Conservation (phyloP, 1,140 invertebrate species). For the Apis cerana region DNA sequence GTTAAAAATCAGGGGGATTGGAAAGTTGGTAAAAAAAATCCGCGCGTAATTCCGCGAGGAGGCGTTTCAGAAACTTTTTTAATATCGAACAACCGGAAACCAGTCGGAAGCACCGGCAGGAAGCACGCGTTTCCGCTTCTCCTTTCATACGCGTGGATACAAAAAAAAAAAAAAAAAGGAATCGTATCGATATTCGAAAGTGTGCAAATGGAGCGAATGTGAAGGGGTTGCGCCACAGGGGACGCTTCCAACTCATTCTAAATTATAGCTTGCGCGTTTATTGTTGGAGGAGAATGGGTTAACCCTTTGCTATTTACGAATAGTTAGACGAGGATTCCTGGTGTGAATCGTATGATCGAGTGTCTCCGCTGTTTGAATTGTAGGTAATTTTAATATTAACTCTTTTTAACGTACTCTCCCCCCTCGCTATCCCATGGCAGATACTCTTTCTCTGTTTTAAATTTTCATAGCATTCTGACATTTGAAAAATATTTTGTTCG, state of each 20-base stretch:
- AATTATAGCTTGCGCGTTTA: conserved; percentile 1
- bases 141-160: neutral
- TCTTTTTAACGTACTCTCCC: too few species aligned
- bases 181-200: conserved; percentile 8
- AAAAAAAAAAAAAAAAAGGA: neutral
- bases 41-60: neutral
- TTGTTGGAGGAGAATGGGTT: neutral
- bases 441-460: too few species aligned
- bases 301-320: neutral
- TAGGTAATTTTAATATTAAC: too few species aligned
- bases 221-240: conserved; percentile 15
- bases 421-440: too few species aligned
- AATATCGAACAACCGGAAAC: neutral
- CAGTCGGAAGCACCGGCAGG: neutral
- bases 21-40: too few species aligned
- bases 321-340: too few species aligned
- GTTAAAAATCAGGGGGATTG: neutral
- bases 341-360: neutral
- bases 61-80: neutral
- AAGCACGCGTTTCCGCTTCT: neutral
- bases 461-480: too few species aligned
- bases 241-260: conserved; percentile 8
- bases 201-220: conserved; percentile 21
- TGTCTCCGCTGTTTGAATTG: too few species aligned
- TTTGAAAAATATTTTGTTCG: too few species aligned